phyloP scores from a whole-genome alignment of 2,888 invertebrate species.

The Napeogenes sylphis region DNA sequence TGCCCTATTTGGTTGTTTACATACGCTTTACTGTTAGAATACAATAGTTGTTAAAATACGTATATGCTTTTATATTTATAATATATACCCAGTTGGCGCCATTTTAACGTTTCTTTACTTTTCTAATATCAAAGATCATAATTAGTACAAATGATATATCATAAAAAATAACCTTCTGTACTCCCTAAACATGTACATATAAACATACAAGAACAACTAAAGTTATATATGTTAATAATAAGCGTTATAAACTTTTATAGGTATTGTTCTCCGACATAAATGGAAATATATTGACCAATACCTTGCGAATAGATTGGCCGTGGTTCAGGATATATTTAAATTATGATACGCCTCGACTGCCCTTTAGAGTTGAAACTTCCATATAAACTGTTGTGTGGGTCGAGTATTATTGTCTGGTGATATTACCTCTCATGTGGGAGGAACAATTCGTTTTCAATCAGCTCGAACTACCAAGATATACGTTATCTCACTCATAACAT shows the following conservation, averaged over 20 bases:
- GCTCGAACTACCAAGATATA: constrained; percentile 21
- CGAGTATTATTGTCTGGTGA: constrained; percentile 30
- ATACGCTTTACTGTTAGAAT: constrained; percentile 49
- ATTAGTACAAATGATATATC: no score
- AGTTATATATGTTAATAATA: neutral
- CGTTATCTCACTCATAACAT: no score
- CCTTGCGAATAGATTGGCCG: neutral
- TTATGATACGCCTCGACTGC: constrained; percentile 20
- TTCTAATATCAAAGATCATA: no score
- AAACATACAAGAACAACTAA: neutral
- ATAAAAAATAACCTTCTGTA: no score
- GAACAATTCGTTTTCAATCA: constrained; percentile 29
- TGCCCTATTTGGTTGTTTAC: constrained; percentile 76
- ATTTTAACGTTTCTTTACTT: neutral
- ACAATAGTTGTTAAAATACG: no score
- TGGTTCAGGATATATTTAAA: constrained; percentile 7
- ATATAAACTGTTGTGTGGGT: constrained; percentile 27
- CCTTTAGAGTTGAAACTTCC: constrained; percentile 27
- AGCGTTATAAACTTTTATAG: neutral
- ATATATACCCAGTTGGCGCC: neutral
- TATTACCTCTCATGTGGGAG: constrained; percentile 30
- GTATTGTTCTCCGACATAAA: constrained; percentile 2
- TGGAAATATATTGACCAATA: neutral
- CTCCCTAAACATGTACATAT: no score
- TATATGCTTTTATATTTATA: no score